Percentiles rank a stretch among this genome's conserved stretches.
Conservation (phyloP, 2,797 vertebrate species). For the Hippocampus kuda region DNA sequence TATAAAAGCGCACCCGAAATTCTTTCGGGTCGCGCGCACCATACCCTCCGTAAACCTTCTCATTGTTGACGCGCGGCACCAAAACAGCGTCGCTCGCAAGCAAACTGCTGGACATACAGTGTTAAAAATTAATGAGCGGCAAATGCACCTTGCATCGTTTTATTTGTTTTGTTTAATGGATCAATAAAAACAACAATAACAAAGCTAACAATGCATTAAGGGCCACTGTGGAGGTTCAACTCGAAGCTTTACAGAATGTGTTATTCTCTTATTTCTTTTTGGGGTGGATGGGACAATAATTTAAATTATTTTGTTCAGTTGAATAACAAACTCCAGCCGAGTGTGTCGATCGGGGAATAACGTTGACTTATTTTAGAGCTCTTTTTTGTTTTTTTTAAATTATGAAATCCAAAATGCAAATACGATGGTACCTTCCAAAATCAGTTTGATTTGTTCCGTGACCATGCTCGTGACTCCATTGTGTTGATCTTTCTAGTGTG, state of each 20-base stretch:
- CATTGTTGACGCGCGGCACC: neutral
- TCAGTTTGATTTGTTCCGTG: too few species aligned
- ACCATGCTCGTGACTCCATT: too few species aligned
- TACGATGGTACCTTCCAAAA: too few species aligned
- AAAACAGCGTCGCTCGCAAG: neutral
- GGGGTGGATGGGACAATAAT: neutral
- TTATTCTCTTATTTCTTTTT: neutral
- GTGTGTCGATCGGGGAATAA: neutral
- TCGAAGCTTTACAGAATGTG: neutral
- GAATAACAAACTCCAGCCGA: too few species aligned
- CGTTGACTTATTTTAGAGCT: neutral
- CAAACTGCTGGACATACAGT: neutral
- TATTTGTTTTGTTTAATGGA: neutral
- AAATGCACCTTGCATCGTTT: neutral
- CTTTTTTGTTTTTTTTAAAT: neutral
- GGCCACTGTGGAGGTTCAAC: neutral
- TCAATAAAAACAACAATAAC: slow-evolving; percentile 1
- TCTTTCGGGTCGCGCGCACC: too few species aligned
- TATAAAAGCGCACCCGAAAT: too few species aligned
- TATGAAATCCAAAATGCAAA: too few species aligned
- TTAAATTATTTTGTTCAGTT: neutral
- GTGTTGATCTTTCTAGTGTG: too few species aligned
- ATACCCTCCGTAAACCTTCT: neutral
- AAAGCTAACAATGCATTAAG: neutral
- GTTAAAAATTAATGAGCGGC: neutral